These are phyloP conservation scores for Psylliodes chrysocephalus DNA, from an alignment of 2,888 invertebrate genomes.

Conservation along the genomic window DNA sequence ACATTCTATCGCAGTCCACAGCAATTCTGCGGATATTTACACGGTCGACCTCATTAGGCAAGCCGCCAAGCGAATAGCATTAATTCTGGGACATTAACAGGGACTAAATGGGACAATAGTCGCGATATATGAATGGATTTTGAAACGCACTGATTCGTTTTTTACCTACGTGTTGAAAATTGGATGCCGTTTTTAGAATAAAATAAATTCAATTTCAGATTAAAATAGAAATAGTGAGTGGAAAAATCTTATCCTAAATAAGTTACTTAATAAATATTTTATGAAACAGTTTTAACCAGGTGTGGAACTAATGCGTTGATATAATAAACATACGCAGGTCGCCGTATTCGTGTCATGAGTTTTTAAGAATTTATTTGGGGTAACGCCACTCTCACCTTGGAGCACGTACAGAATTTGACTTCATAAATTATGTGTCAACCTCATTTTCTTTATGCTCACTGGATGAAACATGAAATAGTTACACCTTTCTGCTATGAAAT, in stretches of 20 bases:
- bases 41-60: conserved; percentile 6
- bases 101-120: not conserved
- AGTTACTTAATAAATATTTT: too few species aligned
- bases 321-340: conserved; percentile 12
- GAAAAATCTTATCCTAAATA: too few species aligned
- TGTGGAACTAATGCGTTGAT: conserved; percentile 11
- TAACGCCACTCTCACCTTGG: conserved; percentile 15
- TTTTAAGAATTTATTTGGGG: conserved; percentile 19
- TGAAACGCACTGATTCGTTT: too few species aligned
- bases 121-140: not conserved
- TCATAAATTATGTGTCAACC: conserved; percentile 20
- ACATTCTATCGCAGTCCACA: not conserved
- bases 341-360: conserved; percentile 18
- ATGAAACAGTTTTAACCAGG: not conserved
- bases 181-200: too few species aligned
- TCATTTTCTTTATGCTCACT: conserved; percentile 8
- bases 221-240: too few species aligned
- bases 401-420: conserved; percentile 9
- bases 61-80: conserved; percentile 6
- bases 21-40: conserved; percentile 13
- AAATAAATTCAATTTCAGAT: too few species aligned
- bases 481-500: conserved; percentile 5
- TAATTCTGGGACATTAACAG: conserved; percentile 3
- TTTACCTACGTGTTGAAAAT: too few species aligned
- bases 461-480: conserved; percentile 13